Conservation (phyloP, 2,888 invertebrate species). For the Bursaphelenchus okinawaensis region DNA sequence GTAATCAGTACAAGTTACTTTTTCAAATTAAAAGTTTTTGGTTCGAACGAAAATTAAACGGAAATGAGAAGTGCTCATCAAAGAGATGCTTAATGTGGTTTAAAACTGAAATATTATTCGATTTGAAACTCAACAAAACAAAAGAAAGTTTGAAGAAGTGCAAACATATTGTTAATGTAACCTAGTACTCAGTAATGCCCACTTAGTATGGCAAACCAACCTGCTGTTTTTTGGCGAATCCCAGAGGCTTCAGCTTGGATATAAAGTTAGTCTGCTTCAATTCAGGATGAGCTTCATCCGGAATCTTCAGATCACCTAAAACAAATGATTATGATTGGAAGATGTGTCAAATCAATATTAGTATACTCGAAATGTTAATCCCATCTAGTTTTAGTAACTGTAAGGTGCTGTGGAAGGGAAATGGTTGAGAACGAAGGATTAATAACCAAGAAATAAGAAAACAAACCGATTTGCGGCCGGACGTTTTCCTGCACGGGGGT, state of each 20-base stretch:
- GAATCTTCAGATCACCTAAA: constrained; percentile 40
- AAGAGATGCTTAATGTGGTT: not conserved
- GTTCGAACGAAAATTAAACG: too few relatives aligned
- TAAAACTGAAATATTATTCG: not conserved
- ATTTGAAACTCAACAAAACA: constrained; percentile 11
- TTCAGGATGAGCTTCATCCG: constrained; percentile 58
- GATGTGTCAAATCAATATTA: too few relatives aligned
- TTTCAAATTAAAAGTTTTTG: too few relatives aligned
- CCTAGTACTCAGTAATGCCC: not conserved
- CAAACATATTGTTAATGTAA: not conserved
- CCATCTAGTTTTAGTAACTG: not conserved
- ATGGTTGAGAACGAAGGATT: not conserved
- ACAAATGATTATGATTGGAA: constrained; percentile 15
- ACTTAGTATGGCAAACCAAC: constrained; percentile 27
- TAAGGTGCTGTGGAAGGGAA: constrained; percentile 1
- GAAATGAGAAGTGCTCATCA: not conserved
- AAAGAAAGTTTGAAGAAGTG: constrained; percentile 13
- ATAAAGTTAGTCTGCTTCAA: constrained; percentile 47
- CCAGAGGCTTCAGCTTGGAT: constrained; percentile 54
- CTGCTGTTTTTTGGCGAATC: constrained; percentile 51
- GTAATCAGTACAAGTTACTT: too few relatives aligned
- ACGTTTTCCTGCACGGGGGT: constrained; percentile 2
- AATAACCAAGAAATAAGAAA: not conserved
- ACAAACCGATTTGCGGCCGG: not conserved
- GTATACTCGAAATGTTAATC: not conserved